Base-by-base conservation (phyloP, 2,113 vertebrate genomes). In the Nematolebias whitei region DNA sequence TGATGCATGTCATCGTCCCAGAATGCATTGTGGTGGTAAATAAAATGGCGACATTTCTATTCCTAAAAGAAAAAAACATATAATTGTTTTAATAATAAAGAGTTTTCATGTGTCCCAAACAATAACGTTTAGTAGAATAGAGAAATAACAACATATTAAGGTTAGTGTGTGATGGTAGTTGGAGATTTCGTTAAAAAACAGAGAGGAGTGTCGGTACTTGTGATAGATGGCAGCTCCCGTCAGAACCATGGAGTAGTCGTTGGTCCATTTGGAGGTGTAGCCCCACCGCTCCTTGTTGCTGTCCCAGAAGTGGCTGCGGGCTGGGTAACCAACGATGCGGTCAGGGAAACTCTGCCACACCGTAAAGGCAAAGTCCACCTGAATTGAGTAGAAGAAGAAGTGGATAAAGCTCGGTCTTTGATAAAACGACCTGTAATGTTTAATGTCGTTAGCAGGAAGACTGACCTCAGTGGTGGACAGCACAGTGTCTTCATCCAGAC, bases 241-340 rank as follows among this genome's bases (percentile, higher is more conserved):
- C 88, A 99, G 94, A 87, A 99, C 97, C 97, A 99, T 98, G 83
- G 97, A 99, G 92, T 98, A 99, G 91, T 99, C 98, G 29, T 99
- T 99, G 60, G 98, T 99, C 98, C 98, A 99, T 79, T 99, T 99
- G 57, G 98, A 99, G 0, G 98, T 99, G 89, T 99, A 99, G 29
- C 96, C 96, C 98, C 98, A 99, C 4, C 96, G 92, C 85, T 97
- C 95, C 79, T 99, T 99, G 83, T 94, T 95, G 88, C 93, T 92
- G 86, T 99, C 98, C 98, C 98, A 99, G 92, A 98, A 99, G 78
- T 99, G 98, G 89, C 97, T 99, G 75, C 98, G 95, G 10, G 97
- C 98, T 0, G 98, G 98, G 63, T 99, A 99, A 39, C 98, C 98
- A 71, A 99, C 96, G 32, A 99, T 98, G 83, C 98, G 96, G 79